phyloP scores from a whole-genome alignment of 2,113 vertebrate genomes.

The Saguinus imperator region DNA sequence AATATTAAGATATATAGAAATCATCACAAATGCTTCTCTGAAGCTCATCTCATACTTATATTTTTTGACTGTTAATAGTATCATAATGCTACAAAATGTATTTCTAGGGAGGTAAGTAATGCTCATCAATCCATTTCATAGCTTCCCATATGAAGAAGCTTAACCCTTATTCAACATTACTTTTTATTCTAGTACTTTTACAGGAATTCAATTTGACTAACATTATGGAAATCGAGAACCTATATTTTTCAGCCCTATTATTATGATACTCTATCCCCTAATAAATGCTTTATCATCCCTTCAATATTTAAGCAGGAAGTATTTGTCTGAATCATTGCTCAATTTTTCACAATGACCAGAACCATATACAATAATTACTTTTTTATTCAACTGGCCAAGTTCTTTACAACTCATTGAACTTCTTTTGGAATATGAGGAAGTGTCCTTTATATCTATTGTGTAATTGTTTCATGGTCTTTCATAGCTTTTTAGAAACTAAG shows the following conservation, averaged over 20 bases:
- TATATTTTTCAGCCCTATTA: neutral
- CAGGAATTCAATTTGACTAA: slow-evolving; percentile 32
- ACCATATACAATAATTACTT: neutral
- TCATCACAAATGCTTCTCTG: neutral
- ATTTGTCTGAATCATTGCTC: neutral
- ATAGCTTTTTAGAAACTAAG: neutral
- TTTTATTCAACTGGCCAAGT: neutral
- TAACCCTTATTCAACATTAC: slow-evolving; percentile 12
- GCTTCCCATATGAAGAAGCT: slow-evolving; percentile 29
- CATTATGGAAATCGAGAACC: neutral
- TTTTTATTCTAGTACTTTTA: slow-evolving; percentile 4
- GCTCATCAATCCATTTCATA: neutral
- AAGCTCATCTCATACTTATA: neutral
- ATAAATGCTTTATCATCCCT: neutral
- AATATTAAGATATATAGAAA: neutral
- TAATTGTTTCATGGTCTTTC: neutral
- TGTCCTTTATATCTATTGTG: neutral
- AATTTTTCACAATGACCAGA: neutral
- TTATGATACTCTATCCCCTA: neutral
- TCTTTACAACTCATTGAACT: neutral
- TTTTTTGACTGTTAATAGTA: neutral
- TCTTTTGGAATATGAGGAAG: neutral
- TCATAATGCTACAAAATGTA: neutral
- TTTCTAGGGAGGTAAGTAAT: neutral
- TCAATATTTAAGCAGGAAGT: neutral